A percentile compares a stretch with the other conserved stretches of the same genome.
phyloP scores from a whole-genome alignment of 2,888 invertebrate genomes.

The Branchipolynoe longqiensis region DNA sequence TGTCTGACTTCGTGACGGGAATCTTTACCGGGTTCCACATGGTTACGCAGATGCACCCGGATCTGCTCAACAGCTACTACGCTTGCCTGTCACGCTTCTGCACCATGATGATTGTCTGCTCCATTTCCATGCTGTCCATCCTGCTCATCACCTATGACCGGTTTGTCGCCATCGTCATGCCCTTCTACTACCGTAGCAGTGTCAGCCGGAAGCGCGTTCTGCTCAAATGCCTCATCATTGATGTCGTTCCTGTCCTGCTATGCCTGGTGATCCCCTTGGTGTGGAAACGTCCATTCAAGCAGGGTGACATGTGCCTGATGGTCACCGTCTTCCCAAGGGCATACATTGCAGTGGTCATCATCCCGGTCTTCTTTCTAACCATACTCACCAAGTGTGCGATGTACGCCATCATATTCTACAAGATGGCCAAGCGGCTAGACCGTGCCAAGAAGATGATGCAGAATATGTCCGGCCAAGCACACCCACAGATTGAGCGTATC shows the following conservation, averaged over 20 bases:
- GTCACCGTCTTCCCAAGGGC: conserved; percentile 27
- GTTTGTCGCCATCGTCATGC: conserved; percentile 47
- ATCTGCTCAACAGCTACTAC: background rate
- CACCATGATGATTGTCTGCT: conserved; percentile 48
- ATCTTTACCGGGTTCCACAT: conserved; percentile 38
- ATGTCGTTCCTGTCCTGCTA: conserved; percentile 18
- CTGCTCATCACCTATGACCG: conserved; percentile 54
- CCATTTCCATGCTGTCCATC: conserved; percentile 48
- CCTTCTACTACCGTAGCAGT: conserved; percentile 57
- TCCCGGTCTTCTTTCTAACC: conserved; percentile 26
- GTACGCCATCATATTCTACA: conserved; percentile 58
- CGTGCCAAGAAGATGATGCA: conserved; percentile 49
- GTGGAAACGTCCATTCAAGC: conserved; percentile 4
- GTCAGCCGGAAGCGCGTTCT: conserved; percentile 16
- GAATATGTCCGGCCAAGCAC: background rate
- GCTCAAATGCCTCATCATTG: conserved; percentile 38
- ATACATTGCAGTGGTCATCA: conserved; percentile 42
- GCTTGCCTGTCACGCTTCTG: conserved; percentile 47
- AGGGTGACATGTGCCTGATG: background rate
- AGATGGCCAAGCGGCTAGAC: conserved; percentile 32
- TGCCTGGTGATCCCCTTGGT: conserved; percentile 29
- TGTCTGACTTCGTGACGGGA: conserved; percentile 49
- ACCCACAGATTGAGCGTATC: conserved; percentile 3
- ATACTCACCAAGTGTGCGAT: background rate
- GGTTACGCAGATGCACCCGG: conserved; percentile 13